phyloP scores from a whole-genome alignment of 2,888 invertebrate species.

The Apocheima hispidaria region DNA sequence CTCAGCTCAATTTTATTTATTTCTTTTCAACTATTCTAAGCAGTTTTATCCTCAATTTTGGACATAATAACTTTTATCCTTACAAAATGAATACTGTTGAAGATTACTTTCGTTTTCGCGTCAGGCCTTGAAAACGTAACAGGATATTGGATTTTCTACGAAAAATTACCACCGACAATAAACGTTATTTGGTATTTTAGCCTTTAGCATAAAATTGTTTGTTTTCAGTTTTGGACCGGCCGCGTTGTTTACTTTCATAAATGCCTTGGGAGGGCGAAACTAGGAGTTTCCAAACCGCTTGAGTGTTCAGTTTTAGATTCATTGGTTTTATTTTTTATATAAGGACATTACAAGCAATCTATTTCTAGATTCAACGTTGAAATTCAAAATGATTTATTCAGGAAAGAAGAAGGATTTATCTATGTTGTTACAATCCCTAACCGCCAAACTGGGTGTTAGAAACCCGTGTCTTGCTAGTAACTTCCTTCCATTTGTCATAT shows the following conservation, averaged over 20 bases:
- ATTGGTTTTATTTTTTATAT: background rate
- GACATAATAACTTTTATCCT: conserved; percentile 1
- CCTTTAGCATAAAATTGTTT: conserved; percentile 31
- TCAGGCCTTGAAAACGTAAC: conserved; percentile 23
- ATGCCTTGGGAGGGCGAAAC: conserved; percentile 23
- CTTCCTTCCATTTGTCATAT: too few species aligned
- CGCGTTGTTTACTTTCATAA: conserved; percentile 24
- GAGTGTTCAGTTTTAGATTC: conserved; percentile 12
- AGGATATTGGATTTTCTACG: conserved; percentile 30
- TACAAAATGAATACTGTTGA: conserved; percentile 12
- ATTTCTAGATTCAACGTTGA: too few species aligned
- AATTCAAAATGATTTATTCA: too few species aligned
- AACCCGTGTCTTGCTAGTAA: too few species aligned
- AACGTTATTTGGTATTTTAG: conserved; percentile 27
- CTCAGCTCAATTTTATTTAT: too few species aligned
- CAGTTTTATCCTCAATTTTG: background rate
- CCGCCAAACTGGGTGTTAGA: too few species aligned
- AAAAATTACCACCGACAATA: conserved; percentile 31
- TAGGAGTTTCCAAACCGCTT: conserved; percentile 17
- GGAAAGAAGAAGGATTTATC: too few species aligned
- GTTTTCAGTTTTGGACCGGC: conserved; percentile 30
- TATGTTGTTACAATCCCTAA: too few species aligned
- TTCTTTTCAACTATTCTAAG: background rate
- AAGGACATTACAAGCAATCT: background rate
- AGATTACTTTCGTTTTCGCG: conserved; percentile 16